Conservation (phyloP, 2,888 invertebrate genomes). For the Lepidocyrtinus sp. region DNA sequence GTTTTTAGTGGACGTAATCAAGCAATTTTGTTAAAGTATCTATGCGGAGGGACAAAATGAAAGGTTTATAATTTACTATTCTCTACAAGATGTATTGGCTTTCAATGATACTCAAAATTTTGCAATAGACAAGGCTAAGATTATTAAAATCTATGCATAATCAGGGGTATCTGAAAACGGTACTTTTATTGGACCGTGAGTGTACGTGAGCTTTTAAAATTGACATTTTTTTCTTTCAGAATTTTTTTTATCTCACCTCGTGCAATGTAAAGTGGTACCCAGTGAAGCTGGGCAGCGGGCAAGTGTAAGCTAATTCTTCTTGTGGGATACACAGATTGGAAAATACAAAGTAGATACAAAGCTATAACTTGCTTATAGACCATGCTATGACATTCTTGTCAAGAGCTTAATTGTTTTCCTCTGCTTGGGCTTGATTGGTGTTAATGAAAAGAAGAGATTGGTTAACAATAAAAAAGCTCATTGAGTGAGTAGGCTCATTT, state of each 20-base stretch:
- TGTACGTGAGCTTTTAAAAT: constrained; percentile 46
- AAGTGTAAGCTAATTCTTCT: background rate
- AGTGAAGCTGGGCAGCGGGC: background rate
- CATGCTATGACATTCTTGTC: background rate
- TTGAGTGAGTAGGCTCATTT: background rate
- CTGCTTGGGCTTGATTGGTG: constrained; percentile 16
- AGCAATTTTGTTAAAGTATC: background rate
- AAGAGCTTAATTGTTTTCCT: constrained; percentile 33
- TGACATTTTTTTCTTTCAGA: constrained; percentile 36
- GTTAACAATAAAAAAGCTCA: background rate
- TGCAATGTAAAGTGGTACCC: constrained; percentile 1
- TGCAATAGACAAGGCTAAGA: background rate
- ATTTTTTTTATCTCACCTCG: background rate
- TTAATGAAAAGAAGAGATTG: constrained; percentile 30
- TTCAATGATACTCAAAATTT: background rate
- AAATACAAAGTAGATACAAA: background rate
- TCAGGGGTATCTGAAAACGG: constrained; percentile 31
- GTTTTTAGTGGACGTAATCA: background rate
- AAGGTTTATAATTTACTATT: too few relatives aligned
- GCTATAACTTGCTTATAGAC: background rate
- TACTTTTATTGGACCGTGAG: constrained; percentile 48
- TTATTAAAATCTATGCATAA: constrained; percentile 8
- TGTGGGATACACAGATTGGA: background rate
- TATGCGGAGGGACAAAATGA: background rate
- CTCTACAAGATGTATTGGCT: background rate